Conservation (phyloP, 23 tunicate species). For the Ciona savignyi region DNA sequence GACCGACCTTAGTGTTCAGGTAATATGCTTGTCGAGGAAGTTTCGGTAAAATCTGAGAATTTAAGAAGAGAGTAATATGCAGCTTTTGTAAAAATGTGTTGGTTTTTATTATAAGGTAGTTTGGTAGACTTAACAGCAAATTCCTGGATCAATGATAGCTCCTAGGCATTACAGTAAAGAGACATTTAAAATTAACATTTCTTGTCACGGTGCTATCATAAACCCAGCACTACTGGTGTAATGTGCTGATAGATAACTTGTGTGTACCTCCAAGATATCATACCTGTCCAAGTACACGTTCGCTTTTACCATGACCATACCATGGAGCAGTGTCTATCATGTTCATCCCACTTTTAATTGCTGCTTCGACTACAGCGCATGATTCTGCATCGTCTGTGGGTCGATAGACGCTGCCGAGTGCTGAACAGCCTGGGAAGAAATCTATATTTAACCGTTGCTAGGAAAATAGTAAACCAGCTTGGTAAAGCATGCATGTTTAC, state of each 20-base stretch:
- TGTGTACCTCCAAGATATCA: background rate
- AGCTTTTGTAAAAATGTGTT: too few relatives aligned
- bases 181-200: too few relatives aligned
- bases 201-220: too few relatives aligned
- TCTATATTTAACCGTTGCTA: too few relatives aligned
- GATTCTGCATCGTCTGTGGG: constrained; percentile 55
- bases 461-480: too few relatives aligned
- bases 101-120: too few relatives aligned
- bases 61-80: background rate
- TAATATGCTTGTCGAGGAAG: constrained; percentile 42
- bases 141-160: too few relatives aligned
- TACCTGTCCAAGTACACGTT: constrained; percentile 66
- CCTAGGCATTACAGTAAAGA: too few relatives aligned
- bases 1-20: constrained; percentile 55
- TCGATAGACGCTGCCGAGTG: constrained; percentile 63
- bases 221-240: too few relatives aligned
- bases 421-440: constrained; percentile 40
- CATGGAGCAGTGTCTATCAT: constrained; percentile 88
- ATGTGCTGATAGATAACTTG: too few relatives aligned
- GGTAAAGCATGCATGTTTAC: background rate
- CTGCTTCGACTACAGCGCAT: constrained; percentile 22
- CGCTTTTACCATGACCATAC: constrained; percentile 88
- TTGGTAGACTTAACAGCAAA: too few relatives aligned
- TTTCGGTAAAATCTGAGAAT: constrained; percentile 38
- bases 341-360: constrained; percentile 58